Evolutionary conservation across 2,113 vertebrate species (phyloP), one percentile per base, ranked within the genome.

Genomic region (Cheilinus undulatus): DNA sequence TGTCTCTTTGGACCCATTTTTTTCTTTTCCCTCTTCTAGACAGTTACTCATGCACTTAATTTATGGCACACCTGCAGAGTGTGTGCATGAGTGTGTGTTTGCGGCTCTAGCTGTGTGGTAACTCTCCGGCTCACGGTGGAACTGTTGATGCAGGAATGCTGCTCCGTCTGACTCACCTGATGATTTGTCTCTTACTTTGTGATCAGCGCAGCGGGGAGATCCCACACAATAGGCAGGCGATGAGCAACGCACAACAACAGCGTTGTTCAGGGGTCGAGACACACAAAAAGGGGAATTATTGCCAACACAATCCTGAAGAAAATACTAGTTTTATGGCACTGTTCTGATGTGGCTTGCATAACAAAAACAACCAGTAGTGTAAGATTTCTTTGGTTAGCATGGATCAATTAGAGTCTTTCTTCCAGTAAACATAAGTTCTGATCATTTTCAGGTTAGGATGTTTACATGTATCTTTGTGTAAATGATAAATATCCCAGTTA

Each of bases 21-120:
- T 64, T 45, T 50, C 69, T 53, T 57, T 50, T 69, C 15, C 68
- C 51, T 75, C 40, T 78, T 80, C 72, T 76, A 87, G 85, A 89
- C 87, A 84, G 84, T 94, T 93, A 92, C 85, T 94, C 90, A 92
- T 86, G 64, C 82, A 63, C 72, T 78, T 89, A 88, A 93, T 89
- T 92, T 89, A 89, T 84, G 77, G 83, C 84, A 77, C 91, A 93
- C 92, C 92, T 93, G 92, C 83, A 80, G 63, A 71, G 69, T 27
- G 56, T 46, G 8, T 59, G 30, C 69, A 27, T 57, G 64, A 17
- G 63, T 80, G 38, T 3, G 12, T 73, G 66, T 69, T 7, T 84
- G 68, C 49, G 53, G 59, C 11, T 62, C 69, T 77, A 10, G 28
- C 68, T 85, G 73, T 88, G 78, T 79, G 82, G 84, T 76, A 74